Evolutionary conservation across 2,797 vertebrate species (phyloP).

Genomic region (Eulemur rubriventer): DNA sequence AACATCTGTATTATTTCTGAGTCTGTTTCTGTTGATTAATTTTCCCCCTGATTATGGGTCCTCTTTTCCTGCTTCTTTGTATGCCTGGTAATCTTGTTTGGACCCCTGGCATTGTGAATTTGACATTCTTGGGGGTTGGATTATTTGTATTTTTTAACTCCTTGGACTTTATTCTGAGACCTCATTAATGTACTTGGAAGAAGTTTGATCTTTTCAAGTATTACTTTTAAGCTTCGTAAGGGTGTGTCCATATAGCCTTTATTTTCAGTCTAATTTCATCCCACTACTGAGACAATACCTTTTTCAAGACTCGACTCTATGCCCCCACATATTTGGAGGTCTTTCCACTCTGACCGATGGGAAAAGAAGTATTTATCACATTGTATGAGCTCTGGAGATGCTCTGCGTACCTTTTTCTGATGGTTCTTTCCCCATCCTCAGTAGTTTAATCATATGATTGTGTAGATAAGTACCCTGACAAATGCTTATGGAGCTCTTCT

Average conservation of each 20-base stretch:
- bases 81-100: neutral
- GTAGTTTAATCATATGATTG: neutral
- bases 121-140: too few species aligned
- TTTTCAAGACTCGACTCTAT: neutral
- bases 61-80: neutral
- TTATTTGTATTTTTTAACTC: neutral
- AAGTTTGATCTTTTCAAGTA: neutral
- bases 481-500: neutral
- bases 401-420: neutral
- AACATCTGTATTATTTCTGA: neutral
- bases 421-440: neutral
- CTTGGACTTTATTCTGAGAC: neutral
- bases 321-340: neutral
- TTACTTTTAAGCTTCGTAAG: neutral
- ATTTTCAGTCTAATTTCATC: neutral
- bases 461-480: neutral
- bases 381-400: neutral
- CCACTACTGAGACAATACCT: neutral
- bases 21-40: neutral
- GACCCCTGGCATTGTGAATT: neutral
- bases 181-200: neutral
- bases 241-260: neutral
- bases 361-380: neutral
- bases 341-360: neutral
- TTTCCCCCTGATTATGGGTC: neutral